These are phyloP conservation scores for Trachymyrmex cornetzi DNA, from an alignment of 1,140 invertebrate genomes.

Conservation along the genomic window DNA sequence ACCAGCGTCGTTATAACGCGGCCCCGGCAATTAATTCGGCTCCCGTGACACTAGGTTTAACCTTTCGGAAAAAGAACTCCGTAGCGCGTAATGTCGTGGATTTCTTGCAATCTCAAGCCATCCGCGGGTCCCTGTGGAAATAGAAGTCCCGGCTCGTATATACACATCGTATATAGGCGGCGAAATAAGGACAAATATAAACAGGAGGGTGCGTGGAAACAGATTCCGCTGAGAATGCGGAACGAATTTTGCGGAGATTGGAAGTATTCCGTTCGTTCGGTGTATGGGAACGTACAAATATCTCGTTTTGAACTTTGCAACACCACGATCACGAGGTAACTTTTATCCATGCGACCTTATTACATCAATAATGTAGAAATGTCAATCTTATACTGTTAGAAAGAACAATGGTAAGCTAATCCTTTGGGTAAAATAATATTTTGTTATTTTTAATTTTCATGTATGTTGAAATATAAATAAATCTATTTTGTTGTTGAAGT, in stretches of 20 bases:
- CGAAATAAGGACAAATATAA: slow-evolving; percentile 63
- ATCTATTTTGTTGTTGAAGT: too few species aligned
- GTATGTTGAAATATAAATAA: too few species aligned
- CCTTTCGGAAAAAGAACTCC: slow-evolving; percentile 62
- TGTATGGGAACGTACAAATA: slow-evolving; percentile 25
- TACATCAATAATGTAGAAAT: neutral
- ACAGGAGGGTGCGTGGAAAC: slow-evolving; percentile 63
- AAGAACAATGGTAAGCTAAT: too few species aligned
- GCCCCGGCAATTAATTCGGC: slow-evolving; percentile 66
- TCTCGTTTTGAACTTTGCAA: neutral
- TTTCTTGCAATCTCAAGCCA: slow-evolving; percentile 53
- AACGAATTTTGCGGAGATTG: slow-evolving; percentile 60
- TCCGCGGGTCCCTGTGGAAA: slow-evolving; percentile 61
- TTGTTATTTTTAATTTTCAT: too few species aligned
- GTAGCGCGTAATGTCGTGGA: slow-evolving; percentile 49
- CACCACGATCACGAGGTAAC: neutral
- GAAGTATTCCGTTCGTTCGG: slow-evolving; percentile 50
- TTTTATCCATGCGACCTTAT: slow-evolving; percentile 27
- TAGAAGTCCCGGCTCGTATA: slow-evolving; percentile 36
- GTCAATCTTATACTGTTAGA: neutral
- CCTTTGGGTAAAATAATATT: too few species aligned
- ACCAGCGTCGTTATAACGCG: slow-evolving; percentile 51
- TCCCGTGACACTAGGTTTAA: slow-evolving; percentile 51
- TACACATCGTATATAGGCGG: slow-evolving; percentile 38
- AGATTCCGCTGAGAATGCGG: slow-evolving; percentile 60